Percentiles rank a stretch among this genome's conserved stretches.
Conservation (phyloP, 2,113 vertebrate species). For the Eudyptes chrysolophus region DNA sequence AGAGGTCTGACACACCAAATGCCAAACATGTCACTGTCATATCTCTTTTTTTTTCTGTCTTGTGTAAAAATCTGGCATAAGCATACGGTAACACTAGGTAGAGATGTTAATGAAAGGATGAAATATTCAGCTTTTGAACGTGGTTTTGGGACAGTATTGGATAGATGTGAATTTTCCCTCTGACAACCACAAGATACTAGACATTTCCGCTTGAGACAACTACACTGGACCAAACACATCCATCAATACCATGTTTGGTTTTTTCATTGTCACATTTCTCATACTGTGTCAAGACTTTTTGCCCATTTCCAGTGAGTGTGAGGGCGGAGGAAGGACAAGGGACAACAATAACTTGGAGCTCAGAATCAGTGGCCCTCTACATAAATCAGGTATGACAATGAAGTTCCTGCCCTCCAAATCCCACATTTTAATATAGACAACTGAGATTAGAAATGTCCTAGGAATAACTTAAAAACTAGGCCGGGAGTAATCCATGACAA, state of each 20-base stretch:
- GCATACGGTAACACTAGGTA: background rate
- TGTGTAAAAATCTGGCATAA: background rate
- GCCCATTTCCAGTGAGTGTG: background rate
- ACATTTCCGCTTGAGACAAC: background rate
- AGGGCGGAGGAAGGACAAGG: background rate
- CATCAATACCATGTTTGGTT: accelerated
- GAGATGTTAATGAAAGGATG: background rate
- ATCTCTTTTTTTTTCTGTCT: background rate
- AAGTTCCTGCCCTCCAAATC: background rate
- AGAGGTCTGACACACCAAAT: background rate
- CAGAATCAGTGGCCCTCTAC: background rate
- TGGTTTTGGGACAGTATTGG: background rate
- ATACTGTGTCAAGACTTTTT: background rate
- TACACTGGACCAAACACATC: background rate
- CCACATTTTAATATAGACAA: background rate
- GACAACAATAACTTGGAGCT: background rate
- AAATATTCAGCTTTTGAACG: background rate
- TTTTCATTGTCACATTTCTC: background rate
- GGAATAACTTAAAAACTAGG: background rate
- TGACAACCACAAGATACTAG: background rate
- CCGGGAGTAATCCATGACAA: background rate
- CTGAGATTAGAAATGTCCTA: background rate
- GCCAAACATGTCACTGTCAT: background rate
- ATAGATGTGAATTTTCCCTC: background rate
- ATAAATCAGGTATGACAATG: background rate